Conservation (phyloP, 2,113 vertebrate genomes). For the Spea multiplicata region DNA sequence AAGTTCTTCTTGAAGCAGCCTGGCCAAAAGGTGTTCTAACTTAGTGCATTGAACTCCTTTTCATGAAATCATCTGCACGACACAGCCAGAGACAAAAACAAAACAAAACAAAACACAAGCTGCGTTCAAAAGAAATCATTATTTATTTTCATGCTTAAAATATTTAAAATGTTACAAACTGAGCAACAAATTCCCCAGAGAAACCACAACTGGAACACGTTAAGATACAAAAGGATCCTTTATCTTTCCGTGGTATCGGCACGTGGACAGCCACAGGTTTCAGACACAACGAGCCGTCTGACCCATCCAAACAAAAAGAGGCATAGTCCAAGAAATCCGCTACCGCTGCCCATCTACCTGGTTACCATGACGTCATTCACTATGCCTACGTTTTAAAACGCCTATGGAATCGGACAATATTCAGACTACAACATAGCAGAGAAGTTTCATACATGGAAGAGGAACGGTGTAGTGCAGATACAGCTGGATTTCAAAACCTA, state of each 20-base stretch:
- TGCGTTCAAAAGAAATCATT: neutral
- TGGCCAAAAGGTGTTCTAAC: too few relatives aligned
- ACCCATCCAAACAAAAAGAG: neutral
- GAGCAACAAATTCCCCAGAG: slow-evolving; percentile 47
- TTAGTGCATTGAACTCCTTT: too few relatives aligned
- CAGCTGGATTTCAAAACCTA: too few relatives aligned
- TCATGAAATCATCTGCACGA: neutral
- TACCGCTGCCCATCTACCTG: too few relatives aligned
- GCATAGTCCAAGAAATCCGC: neutral
- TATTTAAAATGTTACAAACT: slow-evolving; percentile 53
- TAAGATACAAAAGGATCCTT: slow-evolving; percentile 52
- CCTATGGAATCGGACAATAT: too few relatives aligned
- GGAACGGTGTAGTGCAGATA: too few relatives aligned
- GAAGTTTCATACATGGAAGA: too few relatives aligned
- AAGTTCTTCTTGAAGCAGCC: too few relatives aligned
- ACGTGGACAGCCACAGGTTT: slow-evolving; percentile 55
- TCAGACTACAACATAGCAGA: too few relatives aligned
- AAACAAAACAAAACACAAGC: neutral
- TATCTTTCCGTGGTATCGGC: slow-evolving; percentile 57
- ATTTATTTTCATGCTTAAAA: slow-evolving; percentile 48
- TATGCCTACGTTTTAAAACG: too few relatives aligned
- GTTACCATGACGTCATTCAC: too few relatives aligned
- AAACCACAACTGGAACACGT: slow-evolving; percentile 39
- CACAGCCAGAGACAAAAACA: neutral
- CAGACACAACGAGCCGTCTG: neutral